Percentiles rank a stretch among this genome's conserved stretches.
Conservation (phyloP, 2,797 vertebrate species). For the Parotocinclus haroldoi region DNA sequence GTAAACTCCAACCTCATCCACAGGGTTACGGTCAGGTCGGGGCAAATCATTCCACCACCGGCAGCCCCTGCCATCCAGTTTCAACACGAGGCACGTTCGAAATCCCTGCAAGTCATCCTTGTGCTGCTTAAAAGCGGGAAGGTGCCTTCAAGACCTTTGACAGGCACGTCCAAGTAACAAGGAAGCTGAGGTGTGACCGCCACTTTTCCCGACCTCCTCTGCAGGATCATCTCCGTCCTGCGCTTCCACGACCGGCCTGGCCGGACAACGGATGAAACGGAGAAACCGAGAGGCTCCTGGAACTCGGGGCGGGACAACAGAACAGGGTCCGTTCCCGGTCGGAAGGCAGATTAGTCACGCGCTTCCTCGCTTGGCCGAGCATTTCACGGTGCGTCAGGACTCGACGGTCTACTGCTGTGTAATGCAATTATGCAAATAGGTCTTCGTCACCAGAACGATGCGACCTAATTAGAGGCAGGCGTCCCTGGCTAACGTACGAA, state of each 20-base stretch:
- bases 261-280: neutral
- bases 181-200: too few species aligned
- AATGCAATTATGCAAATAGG: conserved; percentile 47
- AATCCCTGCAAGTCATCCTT: too few species aligned
- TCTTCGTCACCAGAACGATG: conserved; percentile 31
- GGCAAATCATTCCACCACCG: too few species aligned
- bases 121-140: too few species aligned
- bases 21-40: too few species aligned
- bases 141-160: too few species aligned
- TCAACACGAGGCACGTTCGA: too few species aligned
- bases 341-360: conserved; percentile 16
- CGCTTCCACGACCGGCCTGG: neutral
- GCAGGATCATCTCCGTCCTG: neutral
- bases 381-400: conserved; percentile 39
- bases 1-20: too few species aligned
- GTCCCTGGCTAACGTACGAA: conserved; percentile 20
- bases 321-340: neutral
- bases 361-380: conserved; percentile 16
- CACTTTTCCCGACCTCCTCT: neutral
- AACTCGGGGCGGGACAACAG: conserved; percentile 29
- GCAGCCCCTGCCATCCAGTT: too few species aligned
- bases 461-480: conserved; percentile 44
- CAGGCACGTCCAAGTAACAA: too few species aligned
- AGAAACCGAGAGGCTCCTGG: neutral
- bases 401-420: conserved; percentile 28